These are phyloP conservation scores for Pseudomugil tenellus DNA, from an alignment of 2,797 vertebrate species.

Conservation along the genomic window DNA sequence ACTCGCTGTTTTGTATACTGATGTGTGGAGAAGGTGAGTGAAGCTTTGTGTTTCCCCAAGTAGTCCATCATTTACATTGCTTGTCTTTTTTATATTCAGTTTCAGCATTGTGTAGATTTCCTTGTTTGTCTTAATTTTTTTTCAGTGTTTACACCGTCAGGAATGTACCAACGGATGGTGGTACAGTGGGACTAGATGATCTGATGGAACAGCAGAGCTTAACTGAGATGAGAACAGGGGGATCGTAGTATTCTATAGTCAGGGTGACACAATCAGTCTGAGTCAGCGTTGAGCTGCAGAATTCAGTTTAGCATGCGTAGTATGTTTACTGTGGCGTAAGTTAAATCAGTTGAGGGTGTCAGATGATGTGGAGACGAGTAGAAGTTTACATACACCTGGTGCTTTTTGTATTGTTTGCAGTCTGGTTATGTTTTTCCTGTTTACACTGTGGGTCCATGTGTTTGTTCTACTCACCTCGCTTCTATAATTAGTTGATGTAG, in stretches of 20 bases:
- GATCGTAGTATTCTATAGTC: constrained; percentile 46
- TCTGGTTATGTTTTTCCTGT: constrained; percentile 37
- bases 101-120: background rate
- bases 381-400: constrained; percentile 24
- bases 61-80: background rate
- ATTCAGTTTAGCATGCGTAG: constrained; percentile 63
- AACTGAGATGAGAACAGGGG: constrained; percentile 44
- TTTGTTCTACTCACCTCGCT: constrained; percentile 11
- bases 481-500: constrained; percentile 20
- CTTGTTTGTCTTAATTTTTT: background rate
- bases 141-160: background rate
- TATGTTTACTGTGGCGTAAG: constrained; percentile 19
- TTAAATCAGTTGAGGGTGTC: background rate
- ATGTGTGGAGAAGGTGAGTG: constrained; percentile 59
- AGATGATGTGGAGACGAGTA: constrained; percentile 13
- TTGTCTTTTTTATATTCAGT: background rate
- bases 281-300: constrained; percentile 72
- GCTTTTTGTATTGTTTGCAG: constrained; percentile 41
- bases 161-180: background rate
- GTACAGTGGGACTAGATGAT: constrained; percentile 32
- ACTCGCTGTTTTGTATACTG: constrained; percentile 43
- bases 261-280: constrained; percentile 62
- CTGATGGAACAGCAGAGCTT: constrained; percentile 43
- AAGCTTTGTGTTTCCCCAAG: constrained; percentile 14
- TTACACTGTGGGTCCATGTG: constrained; percentile 32